phyloP scores from a whole-genome alignment of 2,797 vertebrate genomes.

The Paratrypauchen microcephalus region DNA sequence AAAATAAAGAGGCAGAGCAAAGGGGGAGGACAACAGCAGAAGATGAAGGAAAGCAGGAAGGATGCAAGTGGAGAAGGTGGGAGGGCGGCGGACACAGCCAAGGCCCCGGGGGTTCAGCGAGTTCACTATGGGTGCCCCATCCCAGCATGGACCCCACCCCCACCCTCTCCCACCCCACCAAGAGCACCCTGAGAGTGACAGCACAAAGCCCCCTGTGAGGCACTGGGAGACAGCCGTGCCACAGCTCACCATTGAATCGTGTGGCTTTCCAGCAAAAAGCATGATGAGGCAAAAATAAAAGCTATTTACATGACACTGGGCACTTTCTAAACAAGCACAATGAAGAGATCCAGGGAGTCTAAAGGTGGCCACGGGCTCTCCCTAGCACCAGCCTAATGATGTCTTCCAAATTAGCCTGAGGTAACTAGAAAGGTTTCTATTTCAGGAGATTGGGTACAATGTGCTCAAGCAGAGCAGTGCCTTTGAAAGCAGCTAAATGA shows the following conservation, averaged over 20 bases:
- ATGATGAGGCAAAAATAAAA: constrained; percentile 74
- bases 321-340: constrained; percentile 64
- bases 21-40: constrained; percentile 33
- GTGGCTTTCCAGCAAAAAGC: constrained; percentile 69
- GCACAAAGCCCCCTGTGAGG: constrained; percentile 74
- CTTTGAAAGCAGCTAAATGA: constrained; percentile 72
- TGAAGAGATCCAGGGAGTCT: constrained; percentile 62
- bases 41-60: constrained; percentile 43
- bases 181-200: constrained; percentile 76
- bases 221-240: constrained; percentile 67
- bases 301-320: constrained; percentile 78
- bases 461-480: constrained; percentile 52
- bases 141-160: constrained; percentile 34
- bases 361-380: constrained; percentile 59
- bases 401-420: constrained; percentile 69
- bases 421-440: constrained; percentile 69
- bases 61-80: constrained; percentile 49
- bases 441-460: constrained; percentile 63
- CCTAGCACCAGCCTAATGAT: constrained; percentile 58
- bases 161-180: constrained; percentile 35
- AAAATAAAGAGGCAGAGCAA: constrained; percentile 28
- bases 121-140: constrained; percentile 62
- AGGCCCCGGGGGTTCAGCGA: constrained; percentile 75
- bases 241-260: constrained; percentile 67
- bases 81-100: constrained; percentile 57